phyloP scores from a whole-genome alignment of 1,140 invertebrate species.

The Brachionus manjavacas region DNA sequence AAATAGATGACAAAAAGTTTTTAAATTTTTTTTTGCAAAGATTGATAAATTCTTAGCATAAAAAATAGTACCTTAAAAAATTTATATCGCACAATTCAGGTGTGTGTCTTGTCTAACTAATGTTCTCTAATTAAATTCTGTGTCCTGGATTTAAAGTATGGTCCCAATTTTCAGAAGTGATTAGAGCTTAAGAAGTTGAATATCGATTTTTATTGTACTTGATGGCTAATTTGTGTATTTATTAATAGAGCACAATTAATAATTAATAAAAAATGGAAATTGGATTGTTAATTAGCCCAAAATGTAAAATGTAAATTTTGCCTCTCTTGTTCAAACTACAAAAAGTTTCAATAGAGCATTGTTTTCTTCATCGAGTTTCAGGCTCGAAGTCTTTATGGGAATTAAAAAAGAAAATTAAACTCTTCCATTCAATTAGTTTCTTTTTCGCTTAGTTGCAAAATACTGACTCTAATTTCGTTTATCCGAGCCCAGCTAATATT shows the following conservation, averaged over 20 bases:
- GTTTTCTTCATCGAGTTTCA: background rate
- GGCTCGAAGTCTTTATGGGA: background rate
- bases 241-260: slow-evolving; percentile 40
- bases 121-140: background rate
- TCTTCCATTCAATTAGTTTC: slow-evolving; percentile 24
- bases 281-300: background rate
- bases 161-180: background rate
- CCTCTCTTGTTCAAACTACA: background rate
- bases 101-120: background rate
- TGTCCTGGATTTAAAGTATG: background rate
- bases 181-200: background rate
- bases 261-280: slow-evolving; percentile 42
- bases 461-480: background rate
- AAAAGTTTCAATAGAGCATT: slow-evolving; percentile 29
- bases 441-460: background rate
- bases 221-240: slow-evolving; percentile 31
- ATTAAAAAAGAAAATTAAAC: slow-evolving; percentile 30
- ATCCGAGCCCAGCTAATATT: background rate
- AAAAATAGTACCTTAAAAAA: too few species aligned
- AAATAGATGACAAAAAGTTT: background rate
- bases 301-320: slow-evolving; percentile 34
- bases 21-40: background rate
- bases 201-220: slow-evolving; percentile 27
- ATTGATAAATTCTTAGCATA: too few species aligned
- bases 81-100: background rate